These are phyloP conservation scores for Megaleporinus macrocephalus DNA, from an alignment of 2,113 vertebrate genomes.

Conservation along the genomic window DNA sequence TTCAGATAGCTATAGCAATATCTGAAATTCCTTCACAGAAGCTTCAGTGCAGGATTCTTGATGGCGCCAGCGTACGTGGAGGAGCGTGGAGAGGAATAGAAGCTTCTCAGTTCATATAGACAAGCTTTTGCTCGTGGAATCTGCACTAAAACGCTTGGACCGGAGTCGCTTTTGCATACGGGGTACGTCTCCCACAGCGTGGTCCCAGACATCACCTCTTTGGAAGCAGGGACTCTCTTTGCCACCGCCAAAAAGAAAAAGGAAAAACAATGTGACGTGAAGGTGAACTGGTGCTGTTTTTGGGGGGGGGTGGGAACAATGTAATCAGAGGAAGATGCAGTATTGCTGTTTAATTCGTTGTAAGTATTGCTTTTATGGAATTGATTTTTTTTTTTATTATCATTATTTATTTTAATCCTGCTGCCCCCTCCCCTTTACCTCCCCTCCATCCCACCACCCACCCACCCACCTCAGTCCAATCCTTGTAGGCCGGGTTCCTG, in stretches of 20 bases:
- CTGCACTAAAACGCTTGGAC: not conserved
- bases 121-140: not conserved
- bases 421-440: constrained; percentile 73
- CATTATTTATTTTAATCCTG: constrained; percentile 75
- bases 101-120: not conserved
- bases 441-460: constrained; percentile 51
- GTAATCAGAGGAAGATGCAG: constrained; percentile 67
- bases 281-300: constrained; percentile 50
- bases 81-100: not conserved
- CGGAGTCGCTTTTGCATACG: not conserved
- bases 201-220: not conserved
- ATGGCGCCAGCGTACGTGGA: not conserved
- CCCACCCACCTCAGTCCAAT: not conserved
- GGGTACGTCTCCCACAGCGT: not conserved
- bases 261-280: not conserved
- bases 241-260: constrained; percentile 9
- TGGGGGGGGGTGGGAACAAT: constrained; percentile 27
- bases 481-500: constrained; percentile 69
- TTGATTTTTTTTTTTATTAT: constrained; percentile 5
- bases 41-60: not conserved
- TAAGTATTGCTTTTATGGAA: constrained; percentile 73
- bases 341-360: constrained; percentile 77
- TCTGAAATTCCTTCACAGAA: constrained; percentile 8
- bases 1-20: constrained; percentile 11
- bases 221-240: constrained; percentile 10